A percentile compares a stretch with the other conserved stretches of the same genome.
Conservation (phyloP, 2,888 invertebrate genomes). For the Melinaea menophilus region DNA sequence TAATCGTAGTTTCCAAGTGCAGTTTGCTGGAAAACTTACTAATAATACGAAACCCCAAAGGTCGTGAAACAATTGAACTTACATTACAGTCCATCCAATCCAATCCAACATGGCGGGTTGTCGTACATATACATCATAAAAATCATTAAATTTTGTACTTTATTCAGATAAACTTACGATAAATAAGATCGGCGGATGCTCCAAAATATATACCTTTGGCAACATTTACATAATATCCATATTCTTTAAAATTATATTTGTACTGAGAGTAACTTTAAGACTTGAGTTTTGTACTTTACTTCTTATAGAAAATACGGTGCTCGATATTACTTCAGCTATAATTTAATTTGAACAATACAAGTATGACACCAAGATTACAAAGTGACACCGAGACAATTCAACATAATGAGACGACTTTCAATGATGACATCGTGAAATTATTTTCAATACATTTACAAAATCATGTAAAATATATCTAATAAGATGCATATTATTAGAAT, state of each 20-base stretch:
- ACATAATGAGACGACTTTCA: not conserved
- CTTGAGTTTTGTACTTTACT: slow-evolving; percentile 77
- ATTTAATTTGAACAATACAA: slow-evolving; percentile 39
- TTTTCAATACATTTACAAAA: too few relatives aligned
- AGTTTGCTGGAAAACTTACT: not conserved
- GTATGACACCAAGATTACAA: slow-evolving; percentile 62
- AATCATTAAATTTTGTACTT: slow-evolving; percentile 58
- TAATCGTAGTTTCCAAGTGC: not conserved
- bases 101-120: slow-evolving; percentile 38
- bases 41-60: slow-evolving; percentile 15
- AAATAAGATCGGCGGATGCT: slow-evolving; percentile 61
- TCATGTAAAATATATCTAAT: too few relatives aligned
- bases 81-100: slow-evolving; percentile 6
- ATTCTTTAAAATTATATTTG: slow-evolving; percentile 67
- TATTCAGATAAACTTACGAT: slow-evolving; percentile 60
- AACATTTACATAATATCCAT: slow-evolving; percentile 71
- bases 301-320: slow-evolving; percentile 58
- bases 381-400: slow-evolving; percentile 1
- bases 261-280: slow-evolving; percentile 74
- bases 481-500: too few relatives aligned
- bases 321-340: slow-evolving; percentile 52
- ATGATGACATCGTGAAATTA: too few relatives aligned
- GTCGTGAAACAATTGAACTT: not conserved
- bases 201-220: slow-evolving; percentile 73
- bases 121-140: slow-evolving; percentile 34